These are phyloP conservation scores for Sisor rabdophorus DNA, from an alignment of 2,113 vertebrate species.

Conservation along the genomic window DNA sequence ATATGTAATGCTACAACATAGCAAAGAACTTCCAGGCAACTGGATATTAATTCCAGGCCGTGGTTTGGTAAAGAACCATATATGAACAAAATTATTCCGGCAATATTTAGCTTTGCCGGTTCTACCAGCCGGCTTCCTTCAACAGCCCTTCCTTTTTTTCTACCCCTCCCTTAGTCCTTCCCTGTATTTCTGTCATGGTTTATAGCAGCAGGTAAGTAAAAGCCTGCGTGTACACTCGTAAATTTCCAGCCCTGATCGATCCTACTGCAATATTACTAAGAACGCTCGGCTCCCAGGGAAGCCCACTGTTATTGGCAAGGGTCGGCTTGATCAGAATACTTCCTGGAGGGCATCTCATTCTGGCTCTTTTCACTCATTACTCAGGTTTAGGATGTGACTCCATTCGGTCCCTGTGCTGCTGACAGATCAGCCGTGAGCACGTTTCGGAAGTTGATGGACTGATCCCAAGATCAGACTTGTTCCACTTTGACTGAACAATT, in stretches of 20 bases:
- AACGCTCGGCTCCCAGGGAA: conserved; percentile 12
- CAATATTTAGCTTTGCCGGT: no score
- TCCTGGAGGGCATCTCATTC: not conserved
- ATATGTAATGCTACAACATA: no score
- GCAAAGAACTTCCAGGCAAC: no score
- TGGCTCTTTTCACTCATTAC: not conserved
- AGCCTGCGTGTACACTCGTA: conserved; percentile 13
- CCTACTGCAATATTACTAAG: conserved; percentile 30
- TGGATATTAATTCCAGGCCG: no score
- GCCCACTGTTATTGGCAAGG: conserved; percentile 15
- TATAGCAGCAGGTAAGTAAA: conserved; percentile 30
- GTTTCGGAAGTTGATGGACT: not conserved
- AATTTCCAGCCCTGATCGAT: conserved; percentile 34
- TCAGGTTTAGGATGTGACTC: not conserved
- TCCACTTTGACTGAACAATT: not conserved
- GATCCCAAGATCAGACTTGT: not conserved
- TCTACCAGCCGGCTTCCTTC: not conserved
- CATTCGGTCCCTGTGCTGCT: not conserved
- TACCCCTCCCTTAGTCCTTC: not conserved
- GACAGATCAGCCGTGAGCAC: not conserved
- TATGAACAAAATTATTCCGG: no score
- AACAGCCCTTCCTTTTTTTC: not conserved
- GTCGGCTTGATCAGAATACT: conserved; percentile 7
- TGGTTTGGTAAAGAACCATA: no score
- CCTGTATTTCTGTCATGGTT: not conserved